Conservation (phyloP, 2,797 vertebrate genomes). For the Holocentrus rufus region DNA sequence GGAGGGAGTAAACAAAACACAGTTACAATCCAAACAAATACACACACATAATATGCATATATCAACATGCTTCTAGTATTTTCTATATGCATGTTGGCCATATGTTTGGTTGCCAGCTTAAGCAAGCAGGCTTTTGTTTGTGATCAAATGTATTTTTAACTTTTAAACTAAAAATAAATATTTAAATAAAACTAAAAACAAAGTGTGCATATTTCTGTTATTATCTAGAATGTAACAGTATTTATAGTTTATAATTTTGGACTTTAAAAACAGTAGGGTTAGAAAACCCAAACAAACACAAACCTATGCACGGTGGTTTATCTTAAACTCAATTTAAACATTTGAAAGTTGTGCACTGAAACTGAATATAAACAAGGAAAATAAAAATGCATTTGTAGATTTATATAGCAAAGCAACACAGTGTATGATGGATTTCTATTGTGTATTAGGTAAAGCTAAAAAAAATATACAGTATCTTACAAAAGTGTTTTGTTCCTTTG, state of each 20-base stretch:
- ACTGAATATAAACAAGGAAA: constrained; percentile 21
- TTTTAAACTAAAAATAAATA: constrained; percentile 16
- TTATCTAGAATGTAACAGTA: constrained; percentile 1
- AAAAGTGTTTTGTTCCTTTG: constrained; percentile 69
- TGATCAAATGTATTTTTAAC: constrained; percentile 31
- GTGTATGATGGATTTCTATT: constrained; percentile 32
- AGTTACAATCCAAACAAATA: constrained; percentile 63
- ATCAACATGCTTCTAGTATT: constrained; percentile 46
- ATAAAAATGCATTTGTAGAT: constrained; percentile 19
- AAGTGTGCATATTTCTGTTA: background rate
- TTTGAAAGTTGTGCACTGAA: constrained; percentile 49
- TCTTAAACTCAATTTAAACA: constrained; percentile 28
- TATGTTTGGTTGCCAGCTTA: constrained; percentile 37
- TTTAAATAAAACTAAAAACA: background rate
- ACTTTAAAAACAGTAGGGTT: background rate
- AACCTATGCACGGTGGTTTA: constrained; percentile 7
- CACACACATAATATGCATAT: constrained; percentile 11
- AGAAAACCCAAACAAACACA: constrained; percentile 8
- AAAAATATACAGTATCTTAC: constrained; percentile 41
- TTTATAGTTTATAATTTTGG: background rate
- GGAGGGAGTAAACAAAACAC: constrained; percentile 64
- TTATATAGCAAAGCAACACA: constrained; percentile 28
- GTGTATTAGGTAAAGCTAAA: constrained; percentile 26
- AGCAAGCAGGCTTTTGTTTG: constrained; percentile 47
- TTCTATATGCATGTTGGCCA: constrained; percentile 31